Percentiles rank a stretch among this genome's conserved stretches.
Conservation (phyloP, 2,113 vertebrate genomes). For the Gnathonemus echidnorhynchus region DNA sequence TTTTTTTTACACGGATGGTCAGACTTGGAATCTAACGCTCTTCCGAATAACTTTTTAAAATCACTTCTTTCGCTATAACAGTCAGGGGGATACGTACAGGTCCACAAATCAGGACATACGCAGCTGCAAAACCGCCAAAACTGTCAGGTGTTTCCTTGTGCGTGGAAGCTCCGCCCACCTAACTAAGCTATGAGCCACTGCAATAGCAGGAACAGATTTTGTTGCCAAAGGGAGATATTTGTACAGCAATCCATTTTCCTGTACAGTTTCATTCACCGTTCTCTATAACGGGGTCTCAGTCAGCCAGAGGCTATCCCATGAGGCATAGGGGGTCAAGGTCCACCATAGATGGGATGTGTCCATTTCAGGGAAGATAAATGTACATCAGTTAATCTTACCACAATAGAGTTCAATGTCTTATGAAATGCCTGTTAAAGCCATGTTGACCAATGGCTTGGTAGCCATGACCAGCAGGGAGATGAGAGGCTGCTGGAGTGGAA, state of each 20-base stretch:
- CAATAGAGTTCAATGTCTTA: not conserved
- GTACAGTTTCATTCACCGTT: not conserved
- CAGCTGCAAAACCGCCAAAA: not conserved
- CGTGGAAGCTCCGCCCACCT: not conserved
- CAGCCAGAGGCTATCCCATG: not conserved
- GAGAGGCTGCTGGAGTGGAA: not conserved
- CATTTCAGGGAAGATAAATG: not conserved
- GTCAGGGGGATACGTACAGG: not conserved
- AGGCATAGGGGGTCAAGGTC: not conserved
- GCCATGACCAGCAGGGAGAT: not conserved
- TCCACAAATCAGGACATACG: not conserved
- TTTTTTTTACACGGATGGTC: not conserved
- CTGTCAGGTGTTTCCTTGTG: not conserved
- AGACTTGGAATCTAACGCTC: not conserved
- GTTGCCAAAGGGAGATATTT: not conserved
- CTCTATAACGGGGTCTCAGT: not conserved
- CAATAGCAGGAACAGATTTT: not conserved
- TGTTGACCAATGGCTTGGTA: not conserved
- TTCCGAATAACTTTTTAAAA: not conserved
- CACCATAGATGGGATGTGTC: not conserved
- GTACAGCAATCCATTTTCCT: not conserved
- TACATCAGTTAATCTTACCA: not conserved
- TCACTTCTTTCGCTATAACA: not conserved
- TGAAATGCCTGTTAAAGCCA: not conserved
- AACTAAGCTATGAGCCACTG: not conserved